Conservation (phyloP, 2,888 invertebrate genomes). For the Lepas anatifera region DNA sequence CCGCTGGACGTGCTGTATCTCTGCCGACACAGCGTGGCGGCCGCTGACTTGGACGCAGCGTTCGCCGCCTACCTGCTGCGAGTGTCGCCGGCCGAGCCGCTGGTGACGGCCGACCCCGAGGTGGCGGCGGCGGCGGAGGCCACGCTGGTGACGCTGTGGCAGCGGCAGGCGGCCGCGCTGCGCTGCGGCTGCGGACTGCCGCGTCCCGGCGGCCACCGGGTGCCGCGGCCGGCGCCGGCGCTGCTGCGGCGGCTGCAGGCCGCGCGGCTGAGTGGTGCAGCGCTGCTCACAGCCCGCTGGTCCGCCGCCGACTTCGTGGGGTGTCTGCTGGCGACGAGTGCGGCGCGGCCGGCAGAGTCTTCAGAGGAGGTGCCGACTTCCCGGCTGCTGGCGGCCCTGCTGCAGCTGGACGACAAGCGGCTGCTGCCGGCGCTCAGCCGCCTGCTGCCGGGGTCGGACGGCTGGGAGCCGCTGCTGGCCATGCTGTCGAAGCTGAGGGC, state of each 20-base stretch:
- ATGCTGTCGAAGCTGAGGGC: not conserved
- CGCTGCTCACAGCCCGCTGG: slow-evolving; percentile 36
- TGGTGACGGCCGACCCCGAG: not conserved
- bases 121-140: not conserved
- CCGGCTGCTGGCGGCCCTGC: slow-evolving; percentile 22
- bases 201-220: slow-evolving; percentile 34
- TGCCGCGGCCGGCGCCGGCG: slow-evolving; percentile 42
- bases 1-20: slow-evolving; percentile 55
- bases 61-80: not conserved
- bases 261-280: slow-evolving; percentile 38
- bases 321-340: slow-evolving; percentile 36
- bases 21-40: not conserved
- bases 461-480: slow-evolving; percentile 38
- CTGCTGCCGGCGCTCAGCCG: slow-evolving; percentile 41
- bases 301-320: slow-evolving; percentile 40
- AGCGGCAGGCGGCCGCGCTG: not conserved
- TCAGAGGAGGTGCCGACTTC: not conserved
- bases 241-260: slow-evolving; percentile 33
- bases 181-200: not conserved
- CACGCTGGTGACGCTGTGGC: not conserved
- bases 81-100: not conserved
- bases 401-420: slow-evolving; percentile 38
- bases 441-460: slow-evolving; percentile 39
- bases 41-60: not conserved
- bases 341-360: slow-evolving; percentile 19